Conservation (phyloP, 2,113 vertebrate species). For the Salvelinus fontinalis region DNA sequence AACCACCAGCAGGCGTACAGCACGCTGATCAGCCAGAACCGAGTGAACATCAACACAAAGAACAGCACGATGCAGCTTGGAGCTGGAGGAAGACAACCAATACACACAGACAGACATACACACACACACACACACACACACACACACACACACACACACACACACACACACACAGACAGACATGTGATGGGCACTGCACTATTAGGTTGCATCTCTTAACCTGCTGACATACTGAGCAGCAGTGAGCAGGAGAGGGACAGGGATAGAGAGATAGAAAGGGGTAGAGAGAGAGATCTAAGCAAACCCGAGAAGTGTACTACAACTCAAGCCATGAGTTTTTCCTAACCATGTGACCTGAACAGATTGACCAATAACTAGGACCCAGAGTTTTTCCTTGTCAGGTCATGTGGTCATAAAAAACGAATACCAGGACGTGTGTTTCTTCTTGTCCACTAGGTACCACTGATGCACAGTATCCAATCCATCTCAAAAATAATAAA, state of each 20-base stretch:
- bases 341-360: no score
- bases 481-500: not conserved
- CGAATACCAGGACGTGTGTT: no score
- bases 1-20: constrained; percentile 86
- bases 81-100: constrained; percentile 65
- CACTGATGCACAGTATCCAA: constrained; percentile 1
- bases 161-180: not conserved
- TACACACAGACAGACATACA: constrained; percentile 8
- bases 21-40: constrained; percentile 84
- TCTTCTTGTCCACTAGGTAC: not conserved
- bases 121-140: constrained; percentile 25
- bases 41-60: constrained; percentile 86
- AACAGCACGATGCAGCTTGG: constrained; percentile 75
- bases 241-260: no score
- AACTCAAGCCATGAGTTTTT: not conserved
- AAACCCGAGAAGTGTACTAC: not conserved
- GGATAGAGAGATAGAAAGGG: not conserved
- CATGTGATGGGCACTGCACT: no score
- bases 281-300: not conserved
- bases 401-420: no score
- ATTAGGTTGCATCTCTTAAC: no score
- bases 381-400: no score
- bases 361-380: no score
- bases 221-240: no score
- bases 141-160: constrained; percentile 4